Conservation (phyloP, 2,797 vertebrate genomes). For the Halcyon chelicuti region DNA sequence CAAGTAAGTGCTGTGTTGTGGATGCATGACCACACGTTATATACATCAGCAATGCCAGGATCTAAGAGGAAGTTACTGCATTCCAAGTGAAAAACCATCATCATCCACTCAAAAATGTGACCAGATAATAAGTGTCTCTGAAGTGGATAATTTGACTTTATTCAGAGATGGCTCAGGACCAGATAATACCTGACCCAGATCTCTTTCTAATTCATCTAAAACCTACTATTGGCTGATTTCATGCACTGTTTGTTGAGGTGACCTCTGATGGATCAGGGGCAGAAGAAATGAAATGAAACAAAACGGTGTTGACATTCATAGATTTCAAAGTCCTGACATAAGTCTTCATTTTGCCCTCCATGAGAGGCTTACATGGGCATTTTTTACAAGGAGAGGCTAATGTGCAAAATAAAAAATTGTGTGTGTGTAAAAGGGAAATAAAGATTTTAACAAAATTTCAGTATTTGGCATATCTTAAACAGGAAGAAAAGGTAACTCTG, state of each 20-base stretch:
- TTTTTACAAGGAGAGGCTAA: neutral
- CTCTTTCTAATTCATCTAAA: neutral
- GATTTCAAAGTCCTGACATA: neutral
- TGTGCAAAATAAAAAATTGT: rapidly evolving
- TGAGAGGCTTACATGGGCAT: neutral
- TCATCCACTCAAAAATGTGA: conserved; percentile 51
- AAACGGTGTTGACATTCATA: neutral
- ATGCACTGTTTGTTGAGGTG: neutral
- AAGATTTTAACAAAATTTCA: neutral
- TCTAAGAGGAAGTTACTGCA: conserved; percentile 1
- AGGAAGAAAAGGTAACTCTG: neutral
- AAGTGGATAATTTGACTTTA: conserved; percentile 59
- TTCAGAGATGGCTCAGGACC: conserved; percentile 29
- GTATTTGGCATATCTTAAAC: neutral
- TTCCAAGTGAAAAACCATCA: conserved; percentile 51
- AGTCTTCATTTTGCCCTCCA: neutral
- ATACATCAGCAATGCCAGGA: neutral
- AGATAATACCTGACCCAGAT: conserved; percentile 27
- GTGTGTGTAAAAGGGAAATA: neutral
- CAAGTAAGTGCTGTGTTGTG: neutral
- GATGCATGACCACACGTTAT: neutral
- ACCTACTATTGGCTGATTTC: conserved; percentile 21
- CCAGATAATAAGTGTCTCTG: conserved; percentile 32
- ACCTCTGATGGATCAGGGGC: neutral
- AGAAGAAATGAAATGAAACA: conserved; percentile 3